Conservation (phyloP, 2,797 vertebrate species). For the Anolis apletophallus region DNA sequence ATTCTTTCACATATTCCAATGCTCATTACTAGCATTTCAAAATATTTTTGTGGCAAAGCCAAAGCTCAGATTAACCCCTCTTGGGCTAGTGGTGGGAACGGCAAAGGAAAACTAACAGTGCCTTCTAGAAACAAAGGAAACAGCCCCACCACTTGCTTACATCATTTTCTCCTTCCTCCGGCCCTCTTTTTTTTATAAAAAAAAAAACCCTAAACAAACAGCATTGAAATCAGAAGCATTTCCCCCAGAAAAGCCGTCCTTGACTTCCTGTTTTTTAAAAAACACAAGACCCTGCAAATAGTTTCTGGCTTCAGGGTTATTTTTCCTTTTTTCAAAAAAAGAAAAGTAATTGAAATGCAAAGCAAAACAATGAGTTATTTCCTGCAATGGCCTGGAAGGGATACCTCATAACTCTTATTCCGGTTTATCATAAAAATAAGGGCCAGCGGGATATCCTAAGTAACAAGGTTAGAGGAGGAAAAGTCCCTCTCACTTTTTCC, state of each 20-base stretch:
- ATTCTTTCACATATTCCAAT: background rate
- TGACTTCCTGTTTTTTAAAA: constrained; percentile 66
- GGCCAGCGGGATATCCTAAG: constrained; percentile 55
- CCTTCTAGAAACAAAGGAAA: background rate
- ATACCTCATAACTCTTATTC: constrained; percentile 58
- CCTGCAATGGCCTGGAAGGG: constrained; percentile 63
- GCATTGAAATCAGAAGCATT: constrained; percentile 47
- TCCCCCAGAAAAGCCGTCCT: constrained; percentile 62
- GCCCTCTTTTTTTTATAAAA: no score
- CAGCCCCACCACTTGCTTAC: background rate
- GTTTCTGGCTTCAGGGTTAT: constrained; percentile 60
- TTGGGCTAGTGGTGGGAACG: background rate
- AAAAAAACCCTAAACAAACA: constrained; percentile 43
- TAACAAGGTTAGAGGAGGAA: constrained; percentile 27
- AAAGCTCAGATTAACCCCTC: constrained; percentile 28
- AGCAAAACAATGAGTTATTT: constrained; percentile 74
- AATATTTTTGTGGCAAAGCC: background rate
- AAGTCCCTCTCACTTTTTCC: constrained; percentile 1
- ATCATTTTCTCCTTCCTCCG: constrained; percentile 46
- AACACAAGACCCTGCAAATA: constrained; percentile 60
- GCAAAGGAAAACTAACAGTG: background rate
- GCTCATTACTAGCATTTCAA: constrained; percentile 1
- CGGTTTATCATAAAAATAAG: constrained; percentile 7
- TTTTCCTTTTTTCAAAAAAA: constrained; percentile 43
- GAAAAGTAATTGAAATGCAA: constrained; percentile 13